Evolutionary conservation across 2,888 invertebrate species (phyloP).

Genomic region (Plusia festucae): DNA sequence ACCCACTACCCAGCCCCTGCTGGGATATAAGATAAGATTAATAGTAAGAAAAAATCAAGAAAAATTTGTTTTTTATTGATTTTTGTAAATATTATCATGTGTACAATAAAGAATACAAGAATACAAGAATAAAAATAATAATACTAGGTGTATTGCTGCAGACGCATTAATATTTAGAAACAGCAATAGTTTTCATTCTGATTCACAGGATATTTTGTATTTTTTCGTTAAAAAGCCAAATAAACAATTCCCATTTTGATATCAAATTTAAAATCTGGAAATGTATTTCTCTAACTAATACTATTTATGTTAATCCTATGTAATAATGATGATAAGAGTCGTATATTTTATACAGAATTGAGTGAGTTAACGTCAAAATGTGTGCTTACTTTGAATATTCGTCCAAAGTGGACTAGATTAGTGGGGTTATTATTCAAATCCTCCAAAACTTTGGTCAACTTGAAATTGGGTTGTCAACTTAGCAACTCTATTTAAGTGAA

Average conservation of each 20-base stretch:
- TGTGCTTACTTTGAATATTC: neutral
- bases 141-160: no score
- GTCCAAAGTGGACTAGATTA: conserved; percentile 25
- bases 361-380: conserved; percentile 6
- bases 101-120: no score
- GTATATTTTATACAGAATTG: neutral
- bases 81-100: no score
- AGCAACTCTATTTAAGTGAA: conserved; percentile 40
- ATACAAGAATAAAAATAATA: no score
- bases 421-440: conserved; percentile 44
- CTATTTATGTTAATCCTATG: conserved; percentile 4
- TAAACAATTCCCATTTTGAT: neutral
- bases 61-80: no score
- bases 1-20: no score
- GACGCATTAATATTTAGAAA: no score
- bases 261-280: neutral
- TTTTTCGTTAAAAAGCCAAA: no score
- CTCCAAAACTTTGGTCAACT: conserved; percentile 18
- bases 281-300: neutral
- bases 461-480: conserved; percentile 47
- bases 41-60: no score
- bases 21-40: no score
- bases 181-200: no score
- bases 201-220: no score
- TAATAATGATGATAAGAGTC: conserved; percentile 4